Evolutionary conservation across 2,888 invertebrate genomes (phyloP).

Genomic region (Ormyrus rosae): DNA sequence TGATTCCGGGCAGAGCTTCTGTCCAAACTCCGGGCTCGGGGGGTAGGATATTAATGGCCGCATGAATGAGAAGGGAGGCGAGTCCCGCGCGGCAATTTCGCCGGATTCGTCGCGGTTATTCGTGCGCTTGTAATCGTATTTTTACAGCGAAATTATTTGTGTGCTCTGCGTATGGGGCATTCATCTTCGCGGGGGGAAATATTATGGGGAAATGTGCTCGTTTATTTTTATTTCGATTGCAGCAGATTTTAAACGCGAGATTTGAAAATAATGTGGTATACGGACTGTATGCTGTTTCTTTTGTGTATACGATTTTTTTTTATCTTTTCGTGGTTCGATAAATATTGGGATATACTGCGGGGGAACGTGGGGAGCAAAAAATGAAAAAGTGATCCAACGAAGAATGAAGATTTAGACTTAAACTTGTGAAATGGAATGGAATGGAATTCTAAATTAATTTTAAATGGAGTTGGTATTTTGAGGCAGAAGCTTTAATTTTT

Average conservation of each 20-base stretch:
- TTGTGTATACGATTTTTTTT: neutral
- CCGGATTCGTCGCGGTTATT: constrained; percentile 43
- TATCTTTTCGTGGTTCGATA: no score
- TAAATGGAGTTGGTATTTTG: no score
- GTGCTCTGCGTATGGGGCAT: constrained; percentile 9
- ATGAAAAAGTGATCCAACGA: no score
- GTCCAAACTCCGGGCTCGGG: no score
- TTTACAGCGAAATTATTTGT: constrained; percentile 40
- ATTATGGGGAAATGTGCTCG: constrained; percentile 2
- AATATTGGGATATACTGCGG: no score
- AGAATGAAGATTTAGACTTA: no score
- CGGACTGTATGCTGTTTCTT: neutral
- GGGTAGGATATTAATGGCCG: no score
- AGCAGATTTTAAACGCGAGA: neutral
- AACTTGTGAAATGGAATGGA: no score
- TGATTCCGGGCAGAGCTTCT: no score
- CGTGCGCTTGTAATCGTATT: constrained; percentile 46
- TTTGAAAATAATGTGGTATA: neutral
- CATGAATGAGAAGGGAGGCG: neutral
- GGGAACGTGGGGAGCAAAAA: no score
- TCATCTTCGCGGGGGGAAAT: neutral
- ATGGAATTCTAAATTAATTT: no score
- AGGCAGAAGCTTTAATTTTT: no score
- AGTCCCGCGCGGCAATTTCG: constrained; percentile 7
- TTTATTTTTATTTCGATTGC: neutral